phyloP scores from a whole-genome alignment of 2,113 vertebrate species.

The Rhinolophus sinicus region DNA sequence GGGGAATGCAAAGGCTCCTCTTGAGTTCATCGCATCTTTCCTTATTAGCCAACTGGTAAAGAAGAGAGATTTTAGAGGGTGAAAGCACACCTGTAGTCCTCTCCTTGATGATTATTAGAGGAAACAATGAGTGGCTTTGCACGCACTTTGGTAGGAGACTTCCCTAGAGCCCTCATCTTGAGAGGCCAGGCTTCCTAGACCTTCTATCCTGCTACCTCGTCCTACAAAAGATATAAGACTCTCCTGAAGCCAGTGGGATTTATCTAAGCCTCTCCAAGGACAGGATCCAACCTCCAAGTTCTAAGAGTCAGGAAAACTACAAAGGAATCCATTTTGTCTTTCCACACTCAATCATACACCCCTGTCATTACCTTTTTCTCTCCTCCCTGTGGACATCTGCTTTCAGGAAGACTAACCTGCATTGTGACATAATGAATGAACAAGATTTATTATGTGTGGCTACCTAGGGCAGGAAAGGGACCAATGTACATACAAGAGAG shows the following conservation, averaged over 20 bases:
- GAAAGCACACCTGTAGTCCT: background rate
- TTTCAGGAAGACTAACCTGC: background rate
- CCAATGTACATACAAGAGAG: background rate
- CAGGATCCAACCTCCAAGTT: background rate
- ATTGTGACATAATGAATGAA: background rate
- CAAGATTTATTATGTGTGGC: background rate
- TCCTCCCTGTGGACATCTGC: background rate
- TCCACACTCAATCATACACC: background rate
- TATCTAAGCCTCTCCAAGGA: background rate
- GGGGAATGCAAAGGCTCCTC: background rate
- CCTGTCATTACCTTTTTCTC: background rate
- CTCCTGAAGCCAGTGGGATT: background rate
- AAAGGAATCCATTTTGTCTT: background rate
- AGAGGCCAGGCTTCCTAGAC: background rate
- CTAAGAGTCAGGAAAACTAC: background rate
- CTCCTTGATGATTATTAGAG: background rate
- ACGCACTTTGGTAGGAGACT: background rate
- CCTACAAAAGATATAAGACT: background rate
- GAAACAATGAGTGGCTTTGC: background rate
- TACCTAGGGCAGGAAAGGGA: background rate
- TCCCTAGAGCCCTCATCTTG: background rate
- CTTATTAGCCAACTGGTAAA: background rate
- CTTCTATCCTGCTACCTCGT: background rate
- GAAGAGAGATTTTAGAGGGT: background rate
- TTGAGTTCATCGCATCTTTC: background rate